These are phyloP conservation scores for Temnopleurus reevesii DNA, from an alignment of 53 echinoderm and acorn worm species.

Conservation along the genomic window DNA sequence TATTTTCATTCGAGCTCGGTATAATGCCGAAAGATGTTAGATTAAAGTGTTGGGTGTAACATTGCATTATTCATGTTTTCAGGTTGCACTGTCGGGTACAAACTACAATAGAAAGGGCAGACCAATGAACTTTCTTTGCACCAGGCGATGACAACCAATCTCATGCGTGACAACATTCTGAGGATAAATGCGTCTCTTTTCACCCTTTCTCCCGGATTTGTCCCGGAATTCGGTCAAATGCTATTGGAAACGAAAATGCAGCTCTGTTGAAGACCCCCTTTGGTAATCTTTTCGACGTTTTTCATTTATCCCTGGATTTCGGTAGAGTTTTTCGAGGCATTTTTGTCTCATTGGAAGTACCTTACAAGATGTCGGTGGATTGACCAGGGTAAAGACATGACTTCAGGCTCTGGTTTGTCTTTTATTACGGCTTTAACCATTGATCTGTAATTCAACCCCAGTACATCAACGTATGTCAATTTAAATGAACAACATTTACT, in stretches of 20 bases:
- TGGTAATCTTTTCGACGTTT: neutral
- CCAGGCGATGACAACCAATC: neutral
- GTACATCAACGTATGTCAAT: neutral
- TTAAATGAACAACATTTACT: neutral
- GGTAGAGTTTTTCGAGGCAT: neutral
- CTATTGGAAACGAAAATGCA: constrained; percentile 14
- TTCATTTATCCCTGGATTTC: constrained; percentile 22
- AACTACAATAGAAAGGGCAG: neutral
- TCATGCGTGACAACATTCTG: neutral
- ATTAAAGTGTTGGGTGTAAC: neutral
- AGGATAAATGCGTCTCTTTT: neutral
- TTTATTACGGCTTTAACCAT: neutral
- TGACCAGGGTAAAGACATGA: neutral
- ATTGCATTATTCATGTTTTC: neutral
- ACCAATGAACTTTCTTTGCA: neutral
- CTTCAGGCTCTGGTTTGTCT: neutral
- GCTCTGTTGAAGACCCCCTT: constrained; percentile 1
- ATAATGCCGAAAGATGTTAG: neutral
- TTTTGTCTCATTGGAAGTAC: constrained; percentile 28
- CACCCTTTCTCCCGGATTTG: too few relatives aligned
- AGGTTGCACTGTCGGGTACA: neutral
- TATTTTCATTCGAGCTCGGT: too few relatives aligned
- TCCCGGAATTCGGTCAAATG: constrained; percentile 32
- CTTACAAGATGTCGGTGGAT: constrained; percentile 26
- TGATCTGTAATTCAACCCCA: neutral